Evolutionary conservation across 2,888 invertebrate species (phyloP), one percentile per base, ranked within the genome.

Genomic region (Gari tellinella): DNA sequence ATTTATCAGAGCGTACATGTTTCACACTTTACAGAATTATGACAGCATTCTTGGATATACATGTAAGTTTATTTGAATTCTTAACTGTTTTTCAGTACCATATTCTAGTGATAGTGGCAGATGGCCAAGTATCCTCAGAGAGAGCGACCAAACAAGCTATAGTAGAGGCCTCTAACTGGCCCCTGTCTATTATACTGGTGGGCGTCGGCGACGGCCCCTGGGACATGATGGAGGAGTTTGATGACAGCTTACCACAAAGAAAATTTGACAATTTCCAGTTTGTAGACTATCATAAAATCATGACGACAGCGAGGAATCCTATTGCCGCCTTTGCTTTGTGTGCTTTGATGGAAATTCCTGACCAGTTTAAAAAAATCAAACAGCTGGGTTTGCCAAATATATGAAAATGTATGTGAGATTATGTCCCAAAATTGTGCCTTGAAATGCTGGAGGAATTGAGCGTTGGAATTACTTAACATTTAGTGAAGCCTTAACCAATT

Each of bases 241-340:
- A 93, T 82, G 93, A 93, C 69, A 89, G 90, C 1, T 84, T 93
- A 15, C 93, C 93, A 2, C 87, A 90, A 65, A 85, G 93, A 51
- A 90, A 92, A 55, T 93, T 93, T 91, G 93, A 93, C 87, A 93
- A 93, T 84, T 93, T 93, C 88, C 93, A 93, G 78, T 93, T 93
- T 85, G 93, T 93, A 26, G 92, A 93, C 72, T 93, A 92, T 82
- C 91, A 92, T 77, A 87, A 90, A 62, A 87, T 92, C 19, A 85
- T 90, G 49, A 65, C 85, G 3, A 83, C 81, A 4, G 86, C 86
- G 0, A 80, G 85, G 41, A 88, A 88, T 62, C 87, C 88, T 1
- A 84, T 83, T 21, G 83, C 89, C n/a, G 84, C 92, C 0, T 93
- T 93, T 83, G 93, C 93, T n/a, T 84, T 93, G n/a, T 90, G 93